Evolutionary conservation across 2,888 invertebrate species (phyloP), one percentile per base, ranked within the genome.

Genomic region (Heliconius erato): DNA sequence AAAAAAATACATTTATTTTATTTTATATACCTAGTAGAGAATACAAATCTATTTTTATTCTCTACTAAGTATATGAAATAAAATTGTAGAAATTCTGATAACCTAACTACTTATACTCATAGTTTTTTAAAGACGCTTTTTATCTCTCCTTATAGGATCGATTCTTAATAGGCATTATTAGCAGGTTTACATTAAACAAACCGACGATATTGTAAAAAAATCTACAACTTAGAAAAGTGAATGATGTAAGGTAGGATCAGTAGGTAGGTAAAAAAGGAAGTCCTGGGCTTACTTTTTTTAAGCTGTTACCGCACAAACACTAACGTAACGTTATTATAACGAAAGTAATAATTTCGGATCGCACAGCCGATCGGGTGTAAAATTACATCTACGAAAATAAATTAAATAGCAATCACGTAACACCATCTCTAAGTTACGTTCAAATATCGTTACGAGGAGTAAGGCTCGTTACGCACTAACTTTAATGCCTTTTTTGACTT

Each of bases 351-450:
- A 86, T 86, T 86, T 85, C 86, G 84, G 85, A 86, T 86, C 84
- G 85, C 85, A 85, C 88, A 89, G 82, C 85, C 91, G 90, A 89
- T 92, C 89, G 90, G 89, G 90, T 92, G 93, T 93, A 91, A 93
- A 94, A 94, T 94, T 92, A 92, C 90, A 89, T 91, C 87, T 89
- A 89, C 87, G 86, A 87, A 86, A 90, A 89, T 89, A 91, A 92
- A 92, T 91, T 91, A 90, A 89, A 89, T 84, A 86, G 84, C 84
- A 84, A 84, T 85, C 85, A 89, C 89, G 88, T 89, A 92, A 94
- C 89, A 71, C 84, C 76, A 84, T 81, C 82, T 79, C 82, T 49
- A 63, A 71, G 80, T 84, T 84, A 83, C 85, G 81, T 80, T 80
- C 77, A 83, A 84, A 82, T 84, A 81, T 81, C 82, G 84, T 82